Evolutionary conservation across 2,888 invertebrate genomes (phyloP), one percentile per base, ranked within the genome.

Genomic region (Bombylius discolor): DNA sequence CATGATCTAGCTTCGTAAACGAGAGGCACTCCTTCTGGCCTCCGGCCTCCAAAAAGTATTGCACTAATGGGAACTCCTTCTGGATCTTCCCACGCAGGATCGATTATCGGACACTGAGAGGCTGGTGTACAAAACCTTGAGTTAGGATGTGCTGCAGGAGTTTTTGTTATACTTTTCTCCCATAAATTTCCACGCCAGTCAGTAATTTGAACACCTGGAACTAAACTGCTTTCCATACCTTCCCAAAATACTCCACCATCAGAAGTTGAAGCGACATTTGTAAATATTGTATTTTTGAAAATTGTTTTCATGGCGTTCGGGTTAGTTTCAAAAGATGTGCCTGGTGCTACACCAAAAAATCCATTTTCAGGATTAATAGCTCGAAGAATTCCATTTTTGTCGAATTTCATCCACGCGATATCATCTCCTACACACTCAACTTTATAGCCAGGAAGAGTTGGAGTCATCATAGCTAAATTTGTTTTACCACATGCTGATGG

Each of bases 401-500:
- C 93, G 68, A 94, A 95, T 69, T 86, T 85, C 93, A 96, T 94
- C 99, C 98, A 99, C 0, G 97, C 96, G 62, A 99, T 99, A 68
- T 99, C 99, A 69, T 99, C 99, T 0, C 97, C 97, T 0, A 95
- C 95, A 67, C 93, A 93, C 70, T 93, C 91, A 53, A 92, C 72
- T 69, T 91, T 91, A 75, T 90, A 93, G 5, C 97, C 98, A 0
- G 96, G 95, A 48, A 99, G 74, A 0, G 88, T 81, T 0, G 98
- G 95, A 3, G 87, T 88, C 87, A 99, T 85, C 99, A 99, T 99
- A 34, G 99, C 99, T 58, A 99, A 77, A 76, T 99, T 99, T 32
- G 99, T 99, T 75, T 99, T 99, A 23, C 99, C 99, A 70, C 99
- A 99, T 4, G 98, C 98, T 2, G 95, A 95, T 0, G 99, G 99